Conservation (phyloP, 2,797 vertebrate species). For the Spinus olivaceus region DNA sequence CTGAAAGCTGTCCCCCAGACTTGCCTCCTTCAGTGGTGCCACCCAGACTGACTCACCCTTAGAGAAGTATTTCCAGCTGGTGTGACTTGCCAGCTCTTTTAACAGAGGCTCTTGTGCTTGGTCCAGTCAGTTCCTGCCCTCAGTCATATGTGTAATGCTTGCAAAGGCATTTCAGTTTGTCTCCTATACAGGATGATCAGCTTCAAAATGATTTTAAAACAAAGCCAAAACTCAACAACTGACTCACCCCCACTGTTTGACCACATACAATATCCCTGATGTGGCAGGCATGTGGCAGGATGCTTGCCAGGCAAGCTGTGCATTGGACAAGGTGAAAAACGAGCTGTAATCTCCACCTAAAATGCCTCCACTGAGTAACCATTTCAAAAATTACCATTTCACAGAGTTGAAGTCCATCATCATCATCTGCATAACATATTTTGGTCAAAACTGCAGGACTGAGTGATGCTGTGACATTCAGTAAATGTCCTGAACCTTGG, state of each 20-base stretch:
- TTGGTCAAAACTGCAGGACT: neutral
- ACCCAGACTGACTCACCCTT: neutral
- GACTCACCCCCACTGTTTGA: neutral
- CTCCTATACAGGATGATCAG: neutral
- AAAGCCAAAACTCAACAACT: neutral
- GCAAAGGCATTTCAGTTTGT: neutral
- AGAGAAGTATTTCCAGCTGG: neutral
- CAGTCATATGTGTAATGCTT: neutral
- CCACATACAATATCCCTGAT: neutral
- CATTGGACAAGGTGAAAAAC: neutral
- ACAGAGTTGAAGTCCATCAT: neutral
- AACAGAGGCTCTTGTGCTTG: neutral
- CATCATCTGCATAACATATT: neutral
- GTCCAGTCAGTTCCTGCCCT: neutral
- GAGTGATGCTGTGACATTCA: neutral
- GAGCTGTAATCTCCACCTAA: neutral
- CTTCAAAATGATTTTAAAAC: neutral
- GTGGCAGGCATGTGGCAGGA: neutral
- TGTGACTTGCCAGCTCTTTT: neutral
- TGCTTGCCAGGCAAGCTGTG: neutral
- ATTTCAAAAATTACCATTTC: neutral
- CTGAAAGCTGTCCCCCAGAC: neutral
- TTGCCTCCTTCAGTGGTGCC: neutral
- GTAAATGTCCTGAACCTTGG: neutral
- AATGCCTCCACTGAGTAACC: neutral